phyloP scores from a whole-genome alignment of 2,113 vertebrate species.

The Gobio gobio region DNA sequence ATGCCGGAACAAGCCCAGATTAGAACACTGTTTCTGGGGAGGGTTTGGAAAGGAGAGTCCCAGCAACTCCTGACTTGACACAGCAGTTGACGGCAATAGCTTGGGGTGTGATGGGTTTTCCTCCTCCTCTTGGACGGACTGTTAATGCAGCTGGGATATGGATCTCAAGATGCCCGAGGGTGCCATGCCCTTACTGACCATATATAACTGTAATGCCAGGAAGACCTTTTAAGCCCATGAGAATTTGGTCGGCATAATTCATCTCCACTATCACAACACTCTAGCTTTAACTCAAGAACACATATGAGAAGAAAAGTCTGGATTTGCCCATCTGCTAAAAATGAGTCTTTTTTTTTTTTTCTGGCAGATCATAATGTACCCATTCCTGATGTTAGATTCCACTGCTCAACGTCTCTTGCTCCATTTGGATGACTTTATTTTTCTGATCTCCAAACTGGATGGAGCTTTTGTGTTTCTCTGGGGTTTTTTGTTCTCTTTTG shows the following conservation, averaged over 20 bases:
- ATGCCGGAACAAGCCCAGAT: slow-evolving; percentile 56
- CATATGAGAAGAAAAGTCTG: background rate
- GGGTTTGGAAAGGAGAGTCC: slow-evolving; percentile 40
- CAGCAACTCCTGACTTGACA: slow-evolving; percentile 18
- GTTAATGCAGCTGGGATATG: slow-evolving; percentile 54
- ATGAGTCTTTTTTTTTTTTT: background rate
- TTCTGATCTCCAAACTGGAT: background rate
- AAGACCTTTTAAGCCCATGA: slow-evolving; percentile 43
- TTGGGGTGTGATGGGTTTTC: slow-evolving; percentile 44
- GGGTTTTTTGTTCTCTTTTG: background rate
- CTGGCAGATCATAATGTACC: background rate
- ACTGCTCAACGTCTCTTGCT: background rate
- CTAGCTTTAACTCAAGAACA: background rate
- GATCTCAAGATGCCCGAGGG: slow-evolving; percentile 62
- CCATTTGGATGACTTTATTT: background rate
- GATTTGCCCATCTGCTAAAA: background rate
- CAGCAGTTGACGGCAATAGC: slow-evolving; percentile 43
- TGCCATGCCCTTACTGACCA: slow-evolving; percentile 42
- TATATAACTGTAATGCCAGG: slow-evolving; percentile 50
- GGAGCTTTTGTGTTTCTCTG: background rate
- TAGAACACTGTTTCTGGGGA: slow-evolving; percentile 57
- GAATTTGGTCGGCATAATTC: slow-evolving; percentile 68
- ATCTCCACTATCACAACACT: background rate
- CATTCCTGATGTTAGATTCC: background rate
- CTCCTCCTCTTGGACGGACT: slow-evolving; percentile 45